phyloP scores from a whole-genome alignment of 2,113 vertebrate species.

The Typhlomys cinereus region DNA sequence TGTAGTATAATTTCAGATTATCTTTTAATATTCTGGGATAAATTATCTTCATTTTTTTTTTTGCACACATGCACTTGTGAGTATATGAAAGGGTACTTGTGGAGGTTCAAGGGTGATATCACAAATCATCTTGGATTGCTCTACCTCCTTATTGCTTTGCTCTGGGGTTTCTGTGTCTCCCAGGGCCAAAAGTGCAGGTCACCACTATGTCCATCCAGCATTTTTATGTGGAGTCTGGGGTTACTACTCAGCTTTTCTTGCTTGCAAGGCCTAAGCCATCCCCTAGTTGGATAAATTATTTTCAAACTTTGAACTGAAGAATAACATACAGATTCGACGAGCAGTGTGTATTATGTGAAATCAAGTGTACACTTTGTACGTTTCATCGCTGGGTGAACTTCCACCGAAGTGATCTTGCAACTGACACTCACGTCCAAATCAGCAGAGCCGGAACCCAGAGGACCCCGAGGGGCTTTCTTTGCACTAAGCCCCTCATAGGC shows the following conservation, averaged over 20 bases:
- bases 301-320: background rate
- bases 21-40: background rate
- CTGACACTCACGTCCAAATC: background rate
- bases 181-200: too few relatives aligned
- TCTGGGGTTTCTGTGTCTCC: too few relatives aligned
- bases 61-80: too few relatives aligned
- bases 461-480: rapidly evolving
- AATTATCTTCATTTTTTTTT: background rate
- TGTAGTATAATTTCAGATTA: background rate
- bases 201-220: too few relatives aligned
- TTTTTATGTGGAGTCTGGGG: too few relatives aligned
- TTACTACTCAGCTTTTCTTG: too few relatives aligned
- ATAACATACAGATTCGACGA: background rate
- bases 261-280: too few relatives aligned
- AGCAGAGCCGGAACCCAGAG: too few relatives aligned
- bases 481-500: background rate
- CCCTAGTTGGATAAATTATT: background rate
- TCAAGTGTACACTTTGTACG: background rate
- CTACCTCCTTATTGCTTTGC: too few relatives aligned
- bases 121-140: too few relatives aligned
- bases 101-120: too few relatives aligned
- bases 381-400: background rate
- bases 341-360: background rate
- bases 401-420: background rate
- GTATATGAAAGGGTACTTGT: too few relatives aligned